phyloP scores from a whole-genome alignment of 2,797 vertebrate species.

The Buceros bicornis region DNA sequence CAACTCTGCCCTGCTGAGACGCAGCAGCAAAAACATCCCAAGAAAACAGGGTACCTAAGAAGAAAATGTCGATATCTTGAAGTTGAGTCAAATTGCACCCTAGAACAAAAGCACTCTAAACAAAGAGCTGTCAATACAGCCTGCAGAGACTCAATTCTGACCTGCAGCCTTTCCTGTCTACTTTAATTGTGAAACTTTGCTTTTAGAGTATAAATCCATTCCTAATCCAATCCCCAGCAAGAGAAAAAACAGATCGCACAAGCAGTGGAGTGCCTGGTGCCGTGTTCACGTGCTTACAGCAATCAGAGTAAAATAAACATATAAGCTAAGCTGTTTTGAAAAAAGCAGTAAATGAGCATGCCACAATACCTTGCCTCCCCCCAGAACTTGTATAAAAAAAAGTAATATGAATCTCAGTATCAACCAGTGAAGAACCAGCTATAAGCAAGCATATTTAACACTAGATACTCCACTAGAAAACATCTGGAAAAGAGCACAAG shows the following conservation, averaged over 20 bases:
- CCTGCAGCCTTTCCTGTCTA: not conserved
- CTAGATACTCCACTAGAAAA: not conserved
- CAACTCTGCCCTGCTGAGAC: not conserved
- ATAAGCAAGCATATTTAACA: not conserved
- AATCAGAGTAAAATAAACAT: not conserved
- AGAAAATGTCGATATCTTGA: fast-evolving
- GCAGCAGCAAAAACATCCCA: not conserved
- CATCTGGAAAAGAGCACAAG: not conserved
- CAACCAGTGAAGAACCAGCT: not conserved
- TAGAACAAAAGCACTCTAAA: not conserved
- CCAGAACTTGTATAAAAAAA: not conserved
- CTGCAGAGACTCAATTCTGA: not conserved
- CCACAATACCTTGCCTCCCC: not conserved
- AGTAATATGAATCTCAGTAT: not conserved
- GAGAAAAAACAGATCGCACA: not conserved
- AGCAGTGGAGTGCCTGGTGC: not conserved
- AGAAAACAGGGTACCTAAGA: not conserved
- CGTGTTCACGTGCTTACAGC: not conserved
- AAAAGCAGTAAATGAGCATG: not conserved
- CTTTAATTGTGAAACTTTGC: not conserved
- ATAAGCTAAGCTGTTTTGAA: not conserved
- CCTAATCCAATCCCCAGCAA: not conserved
- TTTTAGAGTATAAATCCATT: not conserved
- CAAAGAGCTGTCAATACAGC: not conserved
- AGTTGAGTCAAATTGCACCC: not conserved